Conservation (phyloP, 2,888 invertebrate species). For the Cerceris ruficornis region DNA sequence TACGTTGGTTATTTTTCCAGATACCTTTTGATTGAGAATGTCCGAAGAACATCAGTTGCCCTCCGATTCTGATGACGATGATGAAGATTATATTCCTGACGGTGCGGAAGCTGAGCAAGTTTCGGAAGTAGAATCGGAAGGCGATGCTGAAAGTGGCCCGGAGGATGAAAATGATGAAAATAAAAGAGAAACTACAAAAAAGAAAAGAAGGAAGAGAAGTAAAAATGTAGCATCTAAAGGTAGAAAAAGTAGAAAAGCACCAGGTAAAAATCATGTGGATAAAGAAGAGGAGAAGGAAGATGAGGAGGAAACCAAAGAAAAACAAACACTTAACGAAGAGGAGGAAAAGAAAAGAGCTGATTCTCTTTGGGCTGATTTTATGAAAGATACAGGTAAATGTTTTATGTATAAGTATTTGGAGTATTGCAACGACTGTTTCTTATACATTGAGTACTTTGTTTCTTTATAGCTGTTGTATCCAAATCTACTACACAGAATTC, state of each 20-base stretch:
- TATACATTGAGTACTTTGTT: not conserved
- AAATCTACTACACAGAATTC: conserved; percentile 63
- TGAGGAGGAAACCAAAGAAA: conserved; percentile 72
- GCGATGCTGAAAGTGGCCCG: conserved; percentile 85
- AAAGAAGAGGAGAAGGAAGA: conserved; percentile 58
- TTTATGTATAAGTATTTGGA: not conserved
- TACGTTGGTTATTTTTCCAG: not conserved
- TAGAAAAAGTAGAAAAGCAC: conserved; percentile 54
- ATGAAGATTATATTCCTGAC: conserved; percentile 90
- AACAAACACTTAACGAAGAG: conserved; percentile 82
- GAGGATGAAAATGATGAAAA: conserved; percentile 82
- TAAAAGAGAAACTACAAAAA: conserved; percentile 65
- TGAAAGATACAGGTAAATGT: conserved; percentile 86
- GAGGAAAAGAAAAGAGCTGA: conserved; percentile 89
- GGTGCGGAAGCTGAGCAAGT: conserved; percentile 84
- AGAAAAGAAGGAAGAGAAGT: conserved; percentile 63
- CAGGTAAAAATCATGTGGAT: conserved; percentile 60
- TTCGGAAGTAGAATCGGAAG: conserved; percentile 87
- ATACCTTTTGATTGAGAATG: conserved; percentile 59
- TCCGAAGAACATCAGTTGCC: conserved; percentile 82
- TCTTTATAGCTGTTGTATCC: conserved; percentile 38
- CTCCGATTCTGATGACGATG: conserved; percentile 89
- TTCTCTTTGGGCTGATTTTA: conserved; percentile 90
- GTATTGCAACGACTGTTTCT: not conserved
- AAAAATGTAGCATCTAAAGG: conserved; percentile 69